Evolutionary conservation across 1,140 invertebrate species (phyloP).

Genomic region (Euglossa dilemma): DNA sequence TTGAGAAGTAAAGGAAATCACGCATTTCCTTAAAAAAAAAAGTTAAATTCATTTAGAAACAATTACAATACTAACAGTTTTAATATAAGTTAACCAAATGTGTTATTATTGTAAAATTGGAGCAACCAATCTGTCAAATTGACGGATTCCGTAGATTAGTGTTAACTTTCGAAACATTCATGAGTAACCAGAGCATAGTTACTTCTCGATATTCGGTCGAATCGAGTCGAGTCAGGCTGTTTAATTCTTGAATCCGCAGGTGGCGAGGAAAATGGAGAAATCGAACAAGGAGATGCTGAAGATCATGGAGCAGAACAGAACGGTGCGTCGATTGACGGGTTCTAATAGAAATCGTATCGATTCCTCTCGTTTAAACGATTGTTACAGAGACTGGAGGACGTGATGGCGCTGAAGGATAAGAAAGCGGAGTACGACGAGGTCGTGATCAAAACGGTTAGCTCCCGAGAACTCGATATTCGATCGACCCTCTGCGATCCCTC

Average conservation of each 20-base stretch:
- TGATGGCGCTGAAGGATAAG: constrained; percentile 72
- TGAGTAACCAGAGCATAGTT: too few species aligned
- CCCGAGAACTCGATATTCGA: fast-evolving
- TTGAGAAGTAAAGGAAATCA: too few species aligned
- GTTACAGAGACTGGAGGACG: constrained; percentile 71
- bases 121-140: too few species aligned
- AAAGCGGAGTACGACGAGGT: constrained; percentile 73
- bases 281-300: constrained; percentile 71
- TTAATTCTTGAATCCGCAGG: constrained; percentile 45
- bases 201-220: too few species aligned
- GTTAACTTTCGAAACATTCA: too few species aligned
- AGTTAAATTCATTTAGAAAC: too few species aligned
- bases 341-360: neutral
- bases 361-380: constrained; percentile 5
- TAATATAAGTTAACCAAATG: too few species aligned
- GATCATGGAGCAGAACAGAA: constrained; percentile 70
- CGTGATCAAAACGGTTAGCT: constrained; percentile 71
- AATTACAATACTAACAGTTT: too few species aligned
- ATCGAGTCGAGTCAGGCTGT: too few species aligned
- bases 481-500: neutral
- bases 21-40: too few species aligned
- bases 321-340: constrained; percentile 62
- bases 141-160: too few species aligned
- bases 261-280: constrained; percentile 73
- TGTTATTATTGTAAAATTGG: too few species aligned